Base-by-base conservation (phyloP, 2,888 invertebrate species). In the Sinotaia quadrata region DNA sequence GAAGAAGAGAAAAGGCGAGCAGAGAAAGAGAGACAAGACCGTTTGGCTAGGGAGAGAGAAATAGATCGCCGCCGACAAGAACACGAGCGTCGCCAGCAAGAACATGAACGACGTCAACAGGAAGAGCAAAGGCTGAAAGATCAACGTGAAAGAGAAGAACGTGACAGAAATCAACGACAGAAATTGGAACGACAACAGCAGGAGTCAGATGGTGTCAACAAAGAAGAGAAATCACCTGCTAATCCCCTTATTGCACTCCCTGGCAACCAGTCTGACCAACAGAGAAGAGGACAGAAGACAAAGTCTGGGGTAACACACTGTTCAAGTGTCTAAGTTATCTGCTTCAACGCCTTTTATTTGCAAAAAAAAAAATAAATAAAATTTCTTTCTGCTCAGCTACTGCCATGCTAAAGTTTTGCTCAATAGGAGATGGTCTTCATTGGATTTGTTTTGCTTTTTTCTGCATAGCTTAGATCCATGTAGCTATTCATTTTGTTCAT, bases 251-350 rank as follows among this genome's bases (percentile, higher is more conserved):
- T n/a, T 47, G 47, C n/a, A 3, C 21, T 7, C 24, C 15, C 47
- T 47, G 47, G n/a, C 21, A 24, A 47, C 18, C 21, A 18, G 24
- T 21, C 21, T 15, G 37, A 29, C 3, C 29, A n/a, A 5, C n/a
- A 7, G 31, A 34, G n/a, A n/a, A 27, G 44, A 44, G 27, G n/a
- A 12, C 4, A 21, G 12, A 4, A 21, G 33, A 21, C 5, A 15
- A 0, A n/a, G n/a, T 41, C 24, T 44, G 15, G 29, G 65, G 65
- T 65, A 65, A 65, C 24, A 15, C 47, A 12, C 37, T 24, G 24
- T 56, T 33, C 36, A 54, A 41, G 63, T 36, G 36, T 29, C 65
- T 65, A 21, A 21, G 41, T 65, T 47, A 21, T 65, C 54, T 56
- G 65, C 65, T 65, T 65, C 4, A 29, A 31, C 54, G 8, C 54